Evolutionary conservation across 2,113 vertebrate genomes (phyloP), one percentile per base, ranked within the genome.

Genomic region (Heterochromis multidens): DNA sequence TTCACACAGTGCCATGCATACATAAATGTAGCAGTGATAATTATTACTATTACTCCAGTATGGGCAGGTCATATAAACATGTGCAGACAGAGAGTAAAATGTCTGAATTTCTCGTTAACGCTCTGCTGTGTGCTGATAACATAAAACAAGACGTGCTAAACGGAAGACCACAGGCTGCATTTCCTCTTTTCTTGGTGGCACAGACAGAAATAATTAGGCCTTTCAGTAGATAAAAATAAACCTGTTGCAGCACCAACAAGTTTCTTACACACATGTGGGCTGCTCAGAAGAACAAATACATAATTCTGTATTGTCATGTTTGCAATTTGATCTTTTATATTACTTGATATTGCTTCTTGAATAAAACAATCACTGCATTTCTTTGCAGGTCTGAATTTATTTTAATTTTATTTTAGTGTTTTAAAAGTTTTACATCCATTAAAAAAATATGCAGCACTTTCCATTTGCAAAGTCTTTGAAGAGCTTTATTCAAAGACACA

Each of bases 21-120:
- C 14, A 5, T 16, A 43, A 43, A 46, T 16, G 5, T 16, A 46
- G 16, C 5, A 17, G 14, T 14, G 2, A 49, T 49, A 46, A 46
- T 63, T 63, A 63, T n/a, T 37, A 31, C 61, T 63, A 63, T 63
- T 63, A 37, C 35, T 63, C 31, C 11, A 63, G n/a, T 63, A n/a
- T 35, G 3, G 11, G n/a, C 21, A 56, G 21, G 3, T 0, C 1
- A 58, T n/a, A n/a, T n/a, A 0, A 3, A 10, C 19, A 62, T 35
- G 19, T 23, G n/a, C 54, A 58, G n/a, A n/a, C n/a, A n/a, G n/a
- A n/a, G n/a, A n/a, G n/a, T n/a, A n/a, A n/a, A n/a, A n/a, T n/a
- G n/a, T n/a, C n/a, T n/a, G n/a, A n/a, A n/a, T n/a, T n/a, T n/a
- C n/a, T n/a, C n/a, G n/a, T n/a, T n/a, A n/a, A n/a, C n/a, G n/a